Conservation (phyloP, 2,888 invertebrate genomes). For the Molorchus minor region DNA sequence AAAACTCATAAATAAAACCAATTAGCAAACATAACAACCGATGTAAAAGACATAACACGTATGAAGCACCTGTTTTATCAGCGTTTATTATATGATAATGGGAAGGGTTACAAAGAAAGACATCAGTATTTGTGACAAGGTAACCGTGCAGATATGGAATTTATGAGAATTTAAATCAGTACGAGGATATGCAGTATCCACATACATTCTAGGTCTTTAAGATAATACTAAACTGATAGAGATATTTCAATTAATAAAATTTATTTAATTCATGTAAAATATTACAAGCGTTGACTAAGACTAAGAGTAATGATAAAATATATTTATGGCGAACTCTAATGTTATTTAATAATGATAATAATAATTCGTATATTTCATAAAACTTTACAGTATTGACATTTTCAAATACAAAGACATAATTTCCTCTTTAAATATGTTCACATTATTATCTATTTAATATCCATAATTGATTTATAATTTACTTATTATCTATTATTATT, state of each 20-base stretch:
- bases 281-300: constrained; percentile 16
- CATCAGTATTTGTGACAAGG: constrained; percentile 60
- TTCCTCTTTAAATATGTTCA: neutral
- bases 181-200: constrained; percentile 54
- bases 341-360: too few species aligned
- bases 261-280: constrained; percentile 23
- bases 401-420: neutral
- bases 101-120: constrained; percentile 51
- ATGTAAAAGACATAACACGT: constrained; percentile 22
- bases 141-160: constrained; percentile 49
- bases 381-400: neutral
- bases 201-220: constrained; percentile 48
- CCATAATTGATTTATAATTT: neutral
- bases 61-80: constrained; percentile 26
- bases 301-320: neutral
- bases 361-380: neutral
- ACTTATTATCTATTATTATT: too few species aligned
- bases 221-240: constrained; percentile 38
- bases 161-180: constrained; percentile 54
- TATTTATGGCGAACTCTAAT: neutral
- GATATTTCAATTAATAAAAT: constrained; percentile 36
- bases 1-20: constrained; percentile 45
- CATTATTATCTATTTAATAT: neutral
- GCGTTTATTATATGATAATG: constrained; percentile 34
- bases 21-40: constrained; percentile 37